Evolutionary conservation across 2,888 invertebrate genomes (phyloP).

Genomic region (Latheticus oryzae): DNA sequence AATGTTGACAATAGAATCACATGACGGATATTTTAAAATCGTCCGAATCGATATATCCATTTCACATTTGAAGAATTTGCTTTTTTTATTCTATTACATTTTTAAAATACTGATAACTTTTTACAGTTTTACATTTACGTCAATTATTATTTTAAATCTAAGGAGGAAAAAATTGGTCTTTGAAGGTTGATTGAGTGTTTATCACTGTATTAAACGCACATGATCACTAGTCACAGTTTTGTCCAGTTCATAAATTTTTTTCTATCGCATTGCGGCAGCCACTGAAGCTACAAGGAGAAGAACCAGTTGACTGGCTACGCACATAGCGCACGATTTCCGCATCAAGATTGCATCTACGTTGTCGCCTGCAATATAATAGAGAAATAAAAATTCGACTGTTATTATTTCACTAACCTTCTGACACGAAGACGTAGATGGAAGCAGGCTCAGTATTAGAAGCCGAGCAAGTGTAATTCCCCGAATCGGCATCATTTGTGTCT

Average conservation of each 20-base stretch:
- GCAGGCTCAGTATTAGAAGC: constrained; percentile 91
- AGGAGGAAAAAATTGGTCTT: constrained; percentile 37
- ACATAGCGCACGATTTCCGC: constrained; percentile 71
- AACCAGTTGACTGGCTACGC: constrained; percentile 62
- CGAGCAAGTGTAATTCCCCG: constrained; percentile 92
- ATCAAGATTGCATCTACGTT: constrained; percentile 91
- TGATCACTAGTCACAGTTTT: constrained; percentile 19
- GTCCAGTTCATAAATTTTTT: constrained; percentile 32
- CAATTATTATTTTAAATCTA: constrained; percentile 40
- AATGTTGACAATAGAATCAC: constrained; percentile 24
- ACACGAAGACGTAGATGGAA: constrained; percentile 90
- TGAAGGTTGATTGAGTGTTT: constrained; percentile 19
- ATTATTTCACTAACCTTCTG: constrained; percentile 76
- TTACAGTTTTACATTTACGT: constrained; percentile 43
- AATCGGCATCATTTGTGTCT: constrained; percentile 85
- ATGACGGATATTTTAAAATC: constrained; percentile 21
- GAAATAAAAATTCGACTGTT: neutral
- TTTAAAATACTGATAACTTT: constrained; percentile 45
- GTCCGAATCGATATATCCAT: constrained; percentile 15
- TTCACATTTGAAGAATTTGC: constrained; percentile 11
- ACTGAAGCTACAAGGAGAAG: constrained; percentile 59
- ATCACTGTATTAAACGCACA: constrained; percentile 24
- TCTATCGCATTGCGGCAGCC: constrained; percentile 63
- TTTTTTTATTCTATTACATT: constrained; percentile 39
- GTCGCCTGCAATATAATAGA: constrained; percentile 74